Conservation (phyloP, 2,888 invertebrate species). For the Cryptosula pallasiana region DNA sequence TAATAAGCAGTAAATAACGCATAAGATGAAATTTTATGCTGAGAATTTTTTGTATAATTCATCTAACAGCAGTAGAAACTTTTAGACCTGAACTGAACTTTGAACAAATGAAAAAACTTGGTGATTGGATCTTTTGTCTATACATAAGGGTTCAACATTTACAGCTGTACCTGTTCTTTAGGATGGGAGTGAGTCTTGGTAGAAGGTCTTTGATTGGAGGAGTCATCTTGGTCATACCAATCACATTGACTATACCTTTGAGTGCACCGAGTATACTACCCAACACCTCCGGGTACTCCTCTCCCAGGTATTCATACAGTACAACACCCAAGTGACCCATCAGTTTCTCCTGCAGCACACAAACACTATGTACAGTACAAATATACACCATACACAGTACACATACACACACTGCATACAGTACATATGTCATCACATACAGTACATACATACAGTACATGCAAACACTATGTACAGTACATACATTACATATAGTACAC, state of each 20-base stretch:
- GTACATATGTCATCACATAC: too few relatives aligned
- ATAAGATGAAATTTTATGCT: too few relatives aligned
- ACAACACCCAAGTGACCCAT: constrained; percentile 99
- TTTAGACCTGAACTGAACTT: too few relatives aligned
- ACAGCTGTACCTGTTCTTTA: constrained; percentile 76
- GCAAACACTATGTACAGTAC: neutral
- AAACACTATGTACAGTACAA: neutral
- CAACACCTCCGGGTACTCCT: constrained; percentile 97
- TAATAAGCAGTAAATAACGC: too few relatives aligned
- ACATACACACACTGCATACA: neutral
- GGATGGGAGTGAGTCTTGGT: constrained; percentile 91
- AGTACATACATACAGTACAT: neutral
- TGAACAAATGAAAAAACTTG: too few relatives aligned
- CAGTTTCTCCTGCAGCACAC: constrained; percentile 72
- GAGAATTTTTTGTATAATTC: too few relatives aligned
- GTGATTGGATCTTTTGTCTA: too few relatives aligned
- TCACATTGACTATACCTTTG: constrained; percentile 99
- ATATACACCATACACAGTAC: neutral
- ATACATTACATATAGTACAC: too few relatives aligned
- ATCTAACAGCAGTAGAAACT: too few relatives aligned
- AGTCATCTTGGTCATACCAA: constrained; percentile 99
- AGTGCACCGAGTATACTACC: constrained; percentile 96
- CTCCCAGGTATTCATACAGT: constrained; percentile 96
- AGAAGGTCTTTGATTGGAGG: constrained; percentile 98
- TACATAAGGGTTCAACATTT: neutral